Conservation (phyloP, 1,140 invertebrate genomes). For the Penaeus chinensis region DNA sequence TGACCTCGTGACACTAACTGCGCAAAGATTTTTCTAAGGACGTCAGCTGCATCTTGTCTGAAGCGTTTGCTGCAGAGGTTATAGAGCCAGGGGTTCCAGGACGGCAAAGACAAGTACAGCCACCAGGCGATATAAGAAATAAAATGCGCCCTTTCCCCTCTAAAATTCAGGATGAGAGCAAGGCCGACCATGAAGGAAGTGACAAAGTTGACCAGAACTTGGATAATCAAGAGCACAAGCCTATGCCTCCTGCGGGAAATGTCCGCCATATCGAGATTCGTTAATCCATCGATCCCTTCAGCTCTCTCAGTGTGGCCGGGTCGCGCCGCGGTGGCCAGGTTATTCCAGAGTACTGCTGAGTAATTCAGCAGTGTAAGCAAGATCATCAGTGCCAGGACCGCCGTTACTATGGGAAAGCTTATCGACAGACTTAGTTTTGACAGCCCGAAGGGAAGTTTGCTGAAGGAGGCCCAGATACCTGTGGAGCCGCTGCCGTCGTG, state of each 20-base stretch:
- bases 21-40: neutral
- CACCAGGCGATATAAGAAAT: conserved; percentile 20
- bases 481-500: neutral
- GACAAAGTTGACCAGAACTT: too few relatives aligned
- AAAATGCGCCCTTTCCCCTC: too few relatives aligned
- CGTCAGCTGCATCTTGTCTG: neutral
- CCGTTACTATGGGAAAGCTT: neutral
- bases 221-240: too few relatives aligned
- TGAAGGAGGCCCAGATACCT: conserved; percentile 24
- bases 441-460: conserved; percentile 17
- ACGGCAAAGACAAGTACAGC: conserved; percentile 2
- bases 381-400: neutral
- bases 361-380: conserved; percentile 1
- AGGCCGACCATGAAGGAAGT: neutral
- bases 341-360: neutral
- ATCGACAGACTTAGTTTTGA: neutral
- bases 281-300: too few relatives aligned
- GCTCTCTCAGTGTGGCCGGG: too few relatives aligned
- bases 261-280: too few relatives aligned
- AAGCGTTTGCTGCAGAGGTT: conserved; percentile 6
- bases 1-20: neutral
- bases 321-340: neutral
- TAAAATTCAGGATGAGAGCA: too few relatives aligned
- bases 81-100: conserved; percentile 40
- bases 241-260: too few relatives aligned